phyloP scores from a whole-genome alignment of 1,140 invertebrate species.

The Brachionus angularis region DNA sequence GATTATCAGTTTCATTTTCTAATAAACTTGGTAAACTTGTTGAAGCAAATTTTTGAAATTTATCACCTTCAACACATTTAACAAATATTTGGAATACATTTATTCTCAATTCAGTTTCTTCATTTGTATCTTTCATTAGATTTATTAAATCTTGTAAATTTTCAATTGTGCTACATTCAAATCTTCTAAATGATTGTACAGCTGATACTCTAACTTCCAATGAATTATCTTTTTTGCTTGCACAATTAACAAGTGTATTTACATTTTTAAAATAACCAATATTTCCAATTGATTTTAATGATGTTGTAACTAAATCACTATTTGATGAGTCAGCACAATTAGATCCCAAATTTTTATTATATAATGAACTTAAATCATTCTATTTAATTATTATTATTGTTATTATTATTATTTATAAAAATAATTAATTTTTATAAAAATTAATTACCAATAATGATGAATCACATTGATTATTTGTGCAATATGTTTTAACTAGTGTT shows the following conservation, averaged over 20 bases:
- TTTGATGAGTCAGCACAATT: slow-evolving; percentile 30
- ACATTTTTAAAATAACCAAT: slow-evolving; percentile 22
- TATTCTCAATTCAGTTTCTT: slow-evolving; percentile 43
- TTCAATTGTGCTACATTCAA: slow-evolving; percentile 8
- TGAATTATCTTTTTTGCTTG: not conserved
- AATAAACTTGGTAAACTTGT: not conserved
- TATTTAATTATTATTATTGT: not conserved
- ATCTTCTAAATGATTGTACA: slow-evolving; percentile 31
- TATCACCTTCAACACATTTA: slow-evolving; percentile 13
- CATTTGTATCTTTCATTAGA: slow-evolving; percentile 9
- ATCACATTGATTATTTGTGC: slow-evolving; percentile 13
- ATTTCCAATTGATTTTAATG: slow-evolving; percentile 39
- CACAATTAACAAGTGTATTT: slow-evolving; percentile 16
- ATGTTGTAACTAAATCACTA: not conserved
- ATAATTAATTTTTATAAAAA: too few species aligned
- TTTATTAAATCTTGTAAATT: slow-evolving; percentile 8
- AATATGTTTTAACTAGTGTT: slow-evolving; percentile 9
- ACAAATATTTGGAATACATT: slow-evolving; percentile 36
- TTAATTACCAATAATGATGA: slow-evolving; percentile 1
- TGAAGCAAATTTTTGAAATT: slow-evolving; percentile 27
- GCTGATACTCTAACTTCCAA: slow-evolving; percentile 27
- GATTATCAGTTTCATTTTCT: slow-evolving; percentile 29
- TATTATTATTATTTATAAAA: too few species aligned
- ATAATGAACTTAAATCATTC: slow-evolving; percentile 3
- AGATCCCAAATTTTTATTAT: not conserved